Evolutionary conservation across 2,113 vertebrate genomes (phyloP).

Genomic region (Megaceryle maxima): DNA sequence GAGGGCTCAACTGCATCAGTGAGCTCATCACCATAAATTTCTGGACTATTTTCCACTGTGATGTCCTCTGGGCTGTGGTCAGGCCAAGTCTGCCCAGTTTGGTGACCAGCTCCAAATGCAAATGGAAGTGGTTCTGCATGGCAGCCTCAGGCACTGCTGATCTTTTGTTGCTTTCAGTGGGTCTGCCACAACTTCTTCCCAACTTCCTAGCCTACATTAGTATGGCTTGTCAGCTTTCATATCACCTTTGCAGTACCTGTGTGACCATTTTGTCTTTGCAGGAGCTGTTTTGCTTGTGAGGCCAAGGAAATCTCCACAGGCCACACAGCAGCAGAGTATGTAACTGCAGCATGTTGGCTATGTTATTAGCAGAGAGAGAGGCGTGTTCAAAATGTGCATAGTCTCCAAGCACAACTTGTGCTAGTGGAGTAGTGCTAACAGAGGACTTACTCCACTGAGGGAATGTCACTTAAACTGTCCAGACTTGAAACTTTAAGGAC

Average conservation of each 20-base stretch:
- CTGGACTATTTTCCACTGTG: not conserved
- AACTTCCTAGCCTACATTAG: not conserved
- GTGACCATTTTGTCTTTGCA: not conserved
- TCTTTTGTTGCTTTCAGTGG: not conserved
- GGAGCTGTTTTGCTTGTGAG: not conserved
- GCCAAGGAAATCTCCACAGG: not conserved
- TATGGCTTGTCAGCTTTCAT: not conserved
- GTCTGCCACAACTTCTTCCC: not conserved
- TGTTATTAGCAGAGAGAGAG: not conserved
- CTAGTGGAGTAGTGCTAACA: not conserved
- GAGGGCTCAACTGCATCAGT: not conserved
- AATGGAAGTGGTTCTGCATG: not conserved
- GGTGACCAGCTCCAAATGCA: not conserved
- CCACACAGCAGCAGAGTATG: not conserved
- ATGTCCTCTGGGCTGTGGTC: not conserved
- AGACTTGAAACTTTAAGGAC: not conserved
- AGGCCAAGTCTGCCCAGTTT: not conserved
- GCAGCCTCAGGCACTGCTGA: not conserved
- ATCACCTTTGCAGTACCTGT: not conserved
- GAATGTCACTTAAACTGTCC: not conserved
- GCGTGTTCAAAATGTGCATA: not conserved
- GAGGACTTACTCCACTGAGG: not conserved
- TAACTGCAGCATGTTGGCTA: not conserved
- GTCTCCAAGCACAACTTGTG: not conserved
- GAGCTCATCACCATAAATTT: not conserved